These are phyloP conservation scores for Turritopsis dohrnii DNA, from an alignment of 30 jellyfish, hydroid and myxozoan genomes.

Conservation along the genomic window DNA sequence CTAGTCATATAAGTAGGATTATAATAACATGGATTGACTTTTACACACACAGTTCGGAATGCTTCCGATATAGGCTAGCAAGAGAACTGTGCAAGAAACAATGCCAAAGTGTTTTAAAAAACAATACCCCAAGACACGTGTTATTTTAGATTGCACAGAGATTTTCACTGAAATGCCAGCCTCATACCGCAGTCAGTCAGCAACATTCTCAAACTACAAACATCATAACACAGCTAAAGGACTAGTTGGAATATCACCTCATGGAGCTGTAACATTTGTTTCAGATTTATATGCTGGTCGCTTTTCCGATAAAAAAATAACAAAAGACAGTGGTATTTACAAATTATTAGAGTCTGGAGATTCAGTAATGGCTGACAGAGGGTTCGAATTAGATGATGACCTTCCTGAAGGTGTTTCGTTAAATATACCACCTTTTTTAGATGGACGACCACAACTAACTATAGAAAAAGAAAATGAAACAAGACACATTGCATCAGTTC, in stretches of 20 bases:
- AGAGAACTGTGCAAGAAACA: neutral
- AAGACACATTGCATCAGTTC: too few species aligned
- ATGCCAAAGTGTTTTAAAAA: conserved; percentile 3
- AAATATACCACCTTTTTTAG: too few species aligned
- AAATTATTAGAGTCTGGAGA: conserved; percentile 31
- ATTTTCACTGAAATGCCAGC: conserved; percentile 39
- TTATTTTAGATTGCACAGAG: conserved; percentile 34
- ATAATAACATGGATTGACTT: conserved; percentile 26
- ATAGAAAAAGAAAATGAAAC: too few species aligned
- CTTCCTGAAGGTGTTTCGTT: too few species aligned
- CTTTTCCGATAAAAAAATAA: neutral
- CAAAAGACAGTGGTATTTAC: conserved; percentile 32
- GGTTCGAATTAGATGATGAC: too few species aligned
- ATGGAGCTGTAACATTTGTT: too few species aligned
- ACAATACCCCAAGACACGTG: conserved; percentile 21
- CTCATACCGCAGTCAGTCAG: conserved; percentile 22
- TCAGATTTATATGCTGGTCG: neutral
- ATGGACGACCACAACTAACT: too few species aligned
- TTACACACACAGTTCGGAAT: neutral
- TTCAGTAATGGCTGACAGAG: conserved; percentile 40
- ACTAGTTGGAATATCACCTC: too few species aligned
- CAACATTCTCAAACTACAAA: conserved; percentile 27
- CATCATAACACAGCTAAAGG: conserved; percentile 42
- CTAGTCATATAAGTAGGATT: neutral
- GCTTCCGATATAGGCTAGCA: conserved; percentile 11